phyloP scores from a whole-genome alignment of 92 coral and sea anemone species.

The Heliopora coerulea region DNA sequence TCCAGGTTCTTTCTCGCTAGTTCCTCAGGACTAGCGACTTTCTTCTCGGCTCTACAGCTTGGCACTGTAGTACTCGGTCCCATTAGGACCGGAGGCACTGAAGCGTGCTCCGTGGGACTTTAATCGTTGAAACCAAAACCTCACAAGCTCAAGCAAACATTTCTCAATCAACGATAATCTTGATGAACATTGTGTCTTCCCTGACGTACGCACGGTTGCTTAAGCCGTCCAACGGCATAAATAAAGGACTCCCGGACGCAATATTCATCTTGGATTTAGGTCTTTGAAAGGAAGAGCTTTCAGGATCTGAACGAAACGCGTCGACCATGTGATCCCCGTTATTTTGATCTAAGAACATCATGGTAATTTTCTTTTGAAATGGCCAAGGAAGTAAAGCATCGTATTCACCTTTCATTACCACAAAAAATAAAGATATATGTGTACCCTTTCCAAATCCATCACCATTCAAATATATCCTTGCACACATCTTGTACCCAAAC shows the following conservation, averaged over 20 bases:
- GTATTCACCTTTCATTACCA: conserved; percentile 16
- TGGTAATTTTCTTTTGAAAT: conserved; percentile 13
- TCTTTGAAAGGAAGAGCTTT: conserved; percentile 23
- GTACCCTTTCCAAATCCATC: conserved; percentile 33
- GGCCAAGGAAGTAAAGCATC: conserved; percentile 27
- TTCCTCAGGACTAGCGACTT: no score
- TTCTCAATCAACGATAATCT: conserved; percentile 41
- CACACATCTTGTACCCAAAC: conserved; percentile 34
- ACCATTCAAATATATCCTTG: conserved; percentile 24
- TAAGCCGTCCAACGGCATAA: not conserved
- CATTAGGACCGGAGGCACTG: no score
- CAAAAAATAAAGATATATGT: conserved; percentile 25
- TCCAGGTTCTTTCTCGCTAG: no score
- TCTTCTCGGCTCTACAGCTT: no score
- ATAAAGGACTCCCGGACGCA: conserved; percentile 21
- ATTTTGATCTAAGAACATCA: conserved; percentile 12
- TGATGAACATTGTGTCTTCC: conserved; percentile 48
- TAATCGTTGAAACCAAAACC: no score
- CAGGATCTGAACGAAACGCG: conserved; percentile 16
- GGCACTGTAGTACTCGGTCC: no score
- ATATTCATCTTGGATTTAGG: conserved; percentile 13
- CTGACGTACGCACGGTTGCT: conserved; percentile 26
- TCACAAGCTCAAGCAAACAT: no score
- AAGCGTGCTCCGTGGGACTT: no score
- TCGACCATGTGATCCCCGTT: conserved; percentile 16